A percentile compares a stretch with the other conserved stretches of the same genome.
Conservation (phyloP, 30 jellyfish, hydroid and myxozoan species). For the Catostylus mosaicus region DNA sequence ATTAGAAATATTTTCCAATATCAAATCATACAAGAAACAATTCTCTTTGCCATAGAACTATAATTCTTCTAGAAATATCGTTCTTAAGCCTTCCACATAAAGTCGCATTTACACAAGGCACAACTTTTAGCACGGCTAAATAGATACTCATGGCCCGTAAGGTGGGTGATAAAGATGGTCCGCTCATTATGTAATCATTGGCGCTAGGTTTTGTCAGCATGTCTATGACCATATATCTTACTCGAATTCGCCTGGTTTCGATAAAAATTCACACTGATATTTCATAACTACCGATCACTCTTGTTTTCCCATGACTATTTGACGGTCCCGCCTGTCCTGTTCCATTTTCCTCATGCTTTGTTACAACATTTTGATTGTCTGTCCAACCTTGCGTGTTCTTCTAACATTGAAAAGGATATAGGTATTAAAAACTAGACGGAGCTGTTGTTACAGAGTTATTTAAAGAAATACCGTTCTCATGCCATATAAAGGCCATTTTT, state of each 20-base stretch:
- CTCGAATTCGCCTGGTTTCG: too few species aligned
- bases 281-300: constrained; percentile 41
- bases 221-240: too few species aligned
- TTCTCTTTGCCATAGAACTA: too few species aligned
- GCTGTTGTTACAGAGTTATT: neutral
- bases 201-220: too few species aligned
- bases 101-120: neutral
- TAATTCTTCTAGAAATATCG: neutral
- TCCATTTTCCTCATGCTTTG: constrained; percentile 45
- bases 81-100: neutral
- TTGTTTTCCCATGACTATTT: neutral
- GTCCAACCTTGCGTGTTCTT: constrained; percentile 55
- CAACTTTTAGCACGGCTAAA: neutral
- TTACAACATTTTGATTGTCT: constrained; percentile 44
- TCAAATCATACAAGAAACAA: neutral
- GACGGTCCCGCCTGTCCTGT: constrained; percentile 40
- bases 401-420: neutral
- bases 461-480: neutral
- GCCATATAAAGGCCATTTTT: neutral
- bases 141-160: too few species aligned
- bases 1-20: neutral
- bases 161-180: too few species aligned
- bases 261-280: constrained; percentile 24
- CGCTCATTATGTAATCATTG: too few species aligned
- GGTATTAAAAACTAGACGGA: neutral